Conservation (phyloP, 2,113 vertebrate genomes). For the Rhinolophus sinicus region DNA sequence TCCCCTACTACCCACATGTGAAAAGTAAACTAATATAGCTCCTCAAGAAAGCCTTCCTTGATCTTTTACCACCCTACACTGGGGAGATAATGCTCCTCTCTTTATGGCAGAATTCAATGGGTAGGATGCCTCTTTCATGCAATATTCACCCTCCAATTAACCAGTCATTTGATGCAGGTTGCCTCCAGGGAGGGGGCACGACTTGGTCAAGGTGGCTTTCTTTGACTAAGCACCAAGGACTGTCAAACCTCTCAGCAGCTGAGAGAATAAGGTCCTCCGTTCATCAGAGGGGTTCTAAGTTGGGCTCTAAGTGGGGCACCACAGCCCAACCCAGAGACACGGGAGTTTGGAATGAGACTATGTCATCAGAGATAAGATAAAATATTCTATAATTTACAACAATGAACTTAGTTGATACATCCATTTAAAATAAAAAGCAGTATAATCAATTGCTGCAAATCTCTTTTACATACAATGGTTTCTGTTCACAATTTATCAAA, state of each 20-base stretch:
- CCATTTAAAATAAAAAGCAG: neutral
- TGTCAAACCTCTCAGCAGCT: neutral
- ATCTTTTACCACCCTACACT: neutral
- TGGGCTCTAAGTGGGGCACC: neutral
- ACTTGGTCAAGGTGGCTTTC: neutral
- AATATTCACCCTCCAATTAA: neutral
- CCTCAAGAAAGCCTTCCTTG: neutral
- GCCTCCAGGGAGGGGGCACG: neutral
- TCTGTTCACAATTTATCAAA: neutral
- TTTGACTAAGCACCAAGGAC: neutral
- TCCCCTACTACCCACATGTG: neutral
- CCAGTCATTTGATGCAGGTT: neutral
- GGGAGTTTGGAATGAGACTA: neutral
- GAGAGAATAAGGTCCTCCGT: neutral
- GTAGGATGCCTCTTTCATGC: neutral
- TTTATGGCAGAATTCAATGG: neutral
- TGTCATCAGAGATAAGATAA: neutral
- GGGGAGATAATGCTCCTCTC: neutral
- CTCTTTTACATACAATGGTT: neutral
- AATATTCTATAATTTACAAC: neutral
- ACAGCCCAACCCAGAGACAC: neutral
- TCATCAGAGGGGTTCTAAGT: rapidly evolving
- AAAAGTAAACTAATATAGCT: neutral
- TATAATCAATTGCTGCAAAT: neutral
- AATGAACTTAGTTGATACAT: neutral